phyloP scores from a whole-genome alignment of 2,888 invertebrate species.

The Habrosyne pyritoides region DNA sequence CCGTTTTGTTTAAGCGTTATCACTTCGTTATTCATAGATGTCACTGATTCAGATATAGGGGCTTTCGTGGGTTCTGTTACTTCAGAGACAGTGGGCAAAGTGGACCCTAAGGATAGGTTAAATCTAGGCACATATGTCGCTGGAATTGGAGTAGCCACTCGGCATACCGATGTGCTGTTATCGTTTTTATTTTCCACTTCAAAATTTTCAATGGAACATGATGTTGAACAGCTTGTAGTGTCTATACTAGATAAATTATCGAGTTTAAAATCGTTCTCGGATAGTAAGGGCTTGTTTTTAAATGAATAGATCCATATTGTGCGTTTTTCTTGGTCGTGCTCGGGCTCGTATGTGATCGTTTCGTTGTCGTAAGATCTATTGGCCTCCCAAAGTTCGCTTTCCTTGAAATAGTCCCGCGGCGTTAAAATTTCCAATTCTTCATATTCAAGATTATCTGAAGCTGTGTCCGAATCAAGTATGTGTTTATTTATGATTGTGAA shows the following conservation, averaged over 20 bases:
- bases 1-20: conserved; percentile 41
- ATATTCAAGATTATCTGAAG: conserved; percentile 43
- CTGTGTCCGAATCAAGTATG: conserved; percentile 46
- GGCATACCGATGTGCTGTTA: conserved; percentile 22
- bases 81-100: conserved; percentile 69
- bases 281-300: conserved; percentile 56
- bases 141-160: conserved; percentile 60
- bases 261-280: conserved; percentile 48
- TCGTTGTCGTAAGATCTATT: conserved; percentile 37
- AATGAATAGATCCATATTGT: conserved; percentile 71
- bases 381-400: conserved; percentile 25
- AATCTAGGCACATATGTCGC: conserved; percentile 55
- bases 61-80: conserved; percentile 54
- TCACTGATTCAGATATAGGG: conserved; percentile 25
- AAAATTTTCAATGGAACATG: conserved; percentile 40
- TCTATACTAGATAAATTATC: conserved; percentile 45
- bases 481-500: conserved; percentile 57
- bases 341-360: conserved; percentile 37
- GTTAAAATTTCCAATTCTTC: conserved; percentile 35
- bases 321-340: conserved; percentile 43
- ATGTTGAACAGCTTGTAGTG: conserved; percentile 37
- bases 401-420: conserved; percentile 12
- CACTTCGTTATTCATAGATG: conserved; percentile 22
- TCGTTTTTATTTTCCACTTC: conserved; percentile 27
- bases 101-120: conserved; percentile 52